These are phyloP conservation scores for Nycteola revayana DNA, from an alignment of 2,888 invertebrate species.

Conservation along the genomic window DNA sequence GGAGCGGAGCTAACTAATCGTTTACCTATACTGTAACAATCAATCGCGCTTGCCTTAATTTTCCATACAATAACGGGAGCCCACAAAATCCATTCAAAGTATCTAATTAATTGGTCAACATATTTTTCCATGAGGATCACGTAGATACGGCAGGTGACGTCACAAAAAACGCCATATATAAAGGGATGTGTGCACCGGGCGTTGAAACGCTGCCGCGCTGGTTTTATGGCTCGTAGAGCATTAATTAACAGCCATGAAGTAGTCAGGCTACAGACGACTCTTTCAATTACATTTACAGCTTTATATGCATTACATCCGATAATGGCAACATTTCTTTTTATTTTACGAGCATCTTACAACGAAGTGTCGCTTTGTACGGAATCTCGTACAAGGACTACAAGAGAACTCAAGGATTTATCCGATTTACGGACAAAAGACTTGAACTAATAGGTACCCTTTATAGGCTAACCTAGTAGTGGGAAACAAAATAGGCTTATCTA, in stretches of 20 bases:
- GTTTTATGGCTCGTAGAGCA: constrained; percentile 46
- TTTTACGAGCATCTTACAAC: too few relatives aligned
- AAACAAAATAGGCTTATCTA: too few relatives aligned
- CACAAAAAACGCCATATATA: constrained; percentile 56
- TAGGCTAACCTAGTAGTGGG: too few relatives aligned
- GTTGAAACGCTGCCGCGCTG: constrained; percentile 24
- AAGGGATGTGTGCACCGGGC: constrained; percentile 34
- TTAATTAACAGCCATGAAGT: constrained; percentile 39
- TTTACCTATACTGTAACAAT: constrained; percentile 54
- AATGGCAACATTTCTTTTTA: too few relatives aligned
- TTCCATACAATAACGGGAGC: constrained; percentile 60
- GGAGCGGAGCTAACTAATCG: constrained; percentile 44
- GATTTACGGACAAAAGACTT: too few relatives aligned
- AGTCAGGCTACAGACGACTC: too few relatives aligned
- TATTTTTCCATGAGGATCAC: constrained; percentile 63
- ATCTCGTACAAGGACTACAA: too few relatives aligned
- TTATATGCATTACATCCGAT: too few relatives aligned
- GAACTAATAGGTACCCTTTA: too few relatives aligned
- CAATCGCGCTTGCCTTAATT: constrained; percentile 59
- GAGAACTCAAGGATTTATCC: too few relatives aligned
- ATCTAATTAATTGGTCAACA: constrained; percentile 68
- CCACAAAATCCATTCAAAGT: constrained; percentile 64
- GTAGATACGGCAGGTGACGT: constrained; percentile 61
- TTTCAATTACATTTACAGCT: too few relatives aligned
- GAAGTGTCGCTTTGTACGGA: too few relatives aligned